Conservation (phyloP, 1,140 invertebrate species). For the Pseudomyrmex dendroicus region DNA sequence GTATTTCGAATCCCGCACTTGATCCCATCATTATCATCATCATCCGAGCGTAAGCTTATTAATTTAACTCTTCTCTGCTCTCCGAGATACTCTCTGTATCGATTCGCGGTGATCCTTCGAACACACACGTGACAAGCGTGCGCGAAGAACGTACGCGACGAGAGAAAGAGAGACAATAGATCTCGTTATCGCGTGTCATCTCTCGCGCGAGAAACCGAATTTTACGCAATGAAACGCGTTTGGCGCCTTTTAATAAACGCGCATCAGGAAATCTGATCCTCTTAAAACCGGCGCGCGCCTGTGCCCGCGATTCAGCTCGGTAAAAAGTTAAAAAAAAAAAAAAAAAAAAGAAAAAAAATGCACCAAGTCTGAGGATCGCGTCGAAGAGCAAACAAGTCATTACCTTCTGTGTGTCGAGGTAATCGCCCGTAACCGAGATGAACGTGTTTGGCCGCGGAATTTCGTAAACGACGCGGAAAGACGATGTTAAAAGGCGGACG, state of each 20-base stretch:
- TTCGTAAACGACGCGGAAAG: neutral
- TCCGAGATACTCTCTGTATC: too few relatives aligned
- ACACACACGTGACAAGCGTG: too few relatives aligned
- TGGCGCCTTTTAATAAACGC: neutral
- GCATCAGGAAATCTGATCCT: neutral
- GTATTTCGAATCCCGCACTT: neutral
- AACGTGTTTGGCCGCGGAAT: neutral
- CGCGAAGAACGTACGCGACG: too few relatives aligned
- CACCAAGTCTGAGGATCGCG: neutral
- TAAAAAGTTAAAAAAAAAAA: neutral
- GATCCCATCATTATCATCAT: too few relatives aligned
- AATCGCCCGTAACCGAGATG: constrained; percentile 24
- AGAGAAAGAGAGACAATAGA: too few relatives aligned
- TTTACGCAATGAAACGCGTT: neutral
- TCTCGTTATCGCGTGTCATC: too few relatives aligned
- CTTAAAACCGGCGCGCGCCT: neutral
- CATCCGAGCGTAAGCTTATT: too few relatives aligned
- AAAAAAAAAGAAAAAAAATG: neutral
- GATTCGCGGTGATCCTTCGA: too few relatives aligned
- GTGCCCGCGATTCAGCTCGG: neutral
- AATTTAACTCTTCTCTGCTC: too few relatives aligned
- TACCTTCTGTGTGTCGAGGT: constrained; percentile 9
- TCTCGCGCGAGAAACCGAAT: neutral
- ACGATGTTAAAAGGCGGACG: neutral
- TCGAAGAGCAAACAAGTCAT: constrained; percentile 13